Base-by-base conservation (phyloP, 2,797 vertebrate species). In the Xenentodon cancila region DNA sequence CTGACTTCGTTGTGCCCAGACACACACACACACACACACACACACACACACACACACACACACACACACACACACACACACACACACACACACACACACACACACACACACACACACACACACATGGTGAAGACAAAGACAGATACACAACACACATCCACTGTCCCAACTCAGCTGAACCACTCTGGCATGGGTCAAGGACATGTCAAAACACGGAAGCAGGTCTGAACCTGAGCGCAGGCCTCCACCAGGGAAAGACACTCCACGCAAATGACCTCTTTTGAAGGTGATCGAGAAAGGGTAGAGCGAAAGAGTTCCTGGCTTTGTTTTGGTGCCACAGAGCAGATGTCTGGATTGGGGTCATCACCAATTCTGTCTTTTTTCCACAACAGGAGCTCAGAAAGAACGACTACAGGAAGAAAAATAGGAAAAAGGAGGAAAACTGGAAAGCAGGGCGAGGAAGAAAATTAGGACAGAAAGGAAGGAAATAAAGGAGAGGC, bases 141-240 rank as follows among this genome's bases (percentile, higher is more conserved):
- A 61, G 50, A 68, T 22, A 51, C 34, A 53, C 59, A 64, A 59
- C 53, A 73, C 53, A 70, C 68, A 43, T 69, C 37, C 68, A 61
- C 56, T 64, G 69, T 70, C 84, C 77, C 81, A 72, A 61, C 81
- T 76, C 71, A 81, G 77, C 78, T 91, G 85, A 88, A 89, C 81
- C 65, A 59, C 82, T 89, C 88, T 91, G 91, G 90, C 73, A 72
- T 56, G 78, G 88, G 89, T 92, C 90, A 89, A 81, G 75, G 84
- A 88, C 83, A 90, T 92, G 93, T 93, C 92, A 92, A 89, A 93
- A 92, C 79, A 88, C 84, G 87, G 89, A 92, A 89, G 88, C 91
- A 83, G 84, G 90, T 77, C 87, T 91, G 90, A 87, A 88, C 82
- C 73, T 70, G 73, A 76, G 79, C 73, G 55, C 71, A 59, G 67